Conservation (phyloP, 37 sponge, comb jelly and placozoan species). For the Ephydatia muelleri region DNA sequence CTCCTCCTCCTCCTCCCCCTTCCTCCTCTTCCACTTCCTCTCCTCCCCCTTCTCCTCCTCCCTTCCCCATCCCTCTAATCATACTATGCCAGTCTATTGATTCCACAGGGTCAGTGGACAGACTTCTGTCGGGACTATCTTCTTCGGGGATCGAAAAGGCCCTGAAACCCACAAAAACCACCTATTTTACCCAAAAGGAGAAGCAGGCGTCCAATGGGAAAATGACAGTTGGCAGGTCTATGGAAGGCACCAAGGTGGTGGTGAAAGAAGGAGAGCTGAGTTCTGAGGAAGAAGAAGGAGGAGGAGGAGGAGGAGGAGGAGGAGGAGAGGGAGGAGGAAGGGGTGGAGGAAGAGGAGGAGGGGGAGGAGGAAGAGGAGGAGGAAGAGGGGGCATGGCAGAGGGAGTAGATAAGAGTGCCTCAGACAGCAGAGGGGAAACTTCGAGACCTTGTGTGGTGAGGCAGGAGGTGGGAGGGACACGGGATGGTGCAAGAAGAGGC, state of each 20-base stretch:
- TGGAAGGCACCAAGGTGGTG: neutral
- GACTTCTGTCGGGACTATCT: neutral
- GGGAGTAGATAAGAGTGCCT: neutral
- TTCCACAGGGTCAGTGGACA: neutral
- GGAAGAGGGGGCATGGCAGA: neutral
- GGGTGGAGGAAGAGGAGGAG: too few species aligned
- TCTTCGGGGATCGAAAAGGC: neutral
- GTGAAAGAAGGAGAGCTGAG: neutral
- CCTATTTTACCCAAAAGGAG: neutral
- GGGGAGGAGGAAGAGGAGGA: neutral
- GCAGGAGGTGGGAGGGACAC: neutral
- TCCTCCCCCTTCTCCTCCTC: neutral
- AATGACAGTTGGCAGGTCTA: neutral
- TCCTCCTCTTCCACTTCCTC: too few species aligned
- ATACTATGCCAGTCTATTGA: neutral
- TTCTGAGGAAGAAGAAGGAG: slow-evolving; percentile 4
- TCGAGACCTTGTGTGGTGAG: neutral
- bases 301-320: slow-evolving; percentile 1
- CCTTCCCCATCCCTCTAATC: too few species aligned
- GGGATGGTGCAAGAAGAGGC: neutral
- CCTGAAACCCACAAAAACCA: neutral
- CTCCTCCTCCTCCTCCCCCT: too few species aligned
- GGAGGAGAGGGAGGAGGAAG: neutral
- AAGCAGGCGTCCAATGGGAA: neutral
- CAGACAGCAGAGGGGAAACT: neutral